Base-by-base conservation (phyloP, 53 echinoderm and acorn worm genomes). In the Crossaster papposus region DNA sequence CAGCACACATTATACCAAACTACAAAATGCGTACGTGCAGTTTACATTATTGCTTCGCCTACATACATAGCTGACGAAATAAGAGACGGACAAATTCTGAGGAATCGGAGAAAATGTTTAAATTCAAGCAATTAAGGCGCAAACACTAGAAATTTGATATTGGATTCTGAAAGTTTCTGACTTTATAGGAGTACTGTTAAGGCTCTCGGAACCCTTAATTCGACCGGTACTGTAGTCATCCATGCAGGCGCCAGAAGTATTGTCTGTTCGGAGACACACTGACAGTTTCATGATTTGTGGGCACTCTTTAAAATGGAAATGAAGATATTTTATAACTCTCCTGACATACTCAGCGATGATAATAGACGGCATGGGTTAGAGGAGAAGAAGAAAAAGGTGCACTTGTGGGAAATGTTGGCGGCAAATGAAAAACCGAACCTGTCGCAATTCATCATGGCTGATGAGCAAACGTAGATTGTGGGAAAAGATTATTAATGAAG, bases 141-240 rank as follows among this genome's bases (percentile, higher is more conserved):
- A 78, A 26, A 78, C 6, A n/a, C 51, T 51, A 24, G 74, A 32
- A 73, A 73, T 73, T 73, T 73, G 74, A 73, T 73, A 35, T 33
- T 14, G 13, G 74, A 73, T 73, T 73, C 44, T 5, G 44, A 44
- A 44, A 44, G 44, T 44, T 44, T 44, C 44, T 44, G 44, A 44
- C 44, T 44, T 44, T 7, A 7, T 7, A 9, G 44, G 9, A 5
- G 22, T 26, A 68, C 24, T 3, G 68, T 68, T 68, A 4, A 20
- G 24, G 11, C 68, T 68, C 22, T 23, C 9, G 24, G 68, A 68
- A 26, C 28, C 24, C 17, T n/a, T 3, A 62, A 12, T 23, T 26
- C 24, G 24, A 26, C 68, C 68, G 24, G 28, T 68, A 23, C 24
- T 18, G 68, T 23, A n/a, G 24, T 68, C 68, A 68, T 68, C n/a